These are phyloP conservation scores for Odocoileus virginianus DNA, from an alignment of 2,113 vertebrate genomes.

Conservation along the genomic window DNA sequence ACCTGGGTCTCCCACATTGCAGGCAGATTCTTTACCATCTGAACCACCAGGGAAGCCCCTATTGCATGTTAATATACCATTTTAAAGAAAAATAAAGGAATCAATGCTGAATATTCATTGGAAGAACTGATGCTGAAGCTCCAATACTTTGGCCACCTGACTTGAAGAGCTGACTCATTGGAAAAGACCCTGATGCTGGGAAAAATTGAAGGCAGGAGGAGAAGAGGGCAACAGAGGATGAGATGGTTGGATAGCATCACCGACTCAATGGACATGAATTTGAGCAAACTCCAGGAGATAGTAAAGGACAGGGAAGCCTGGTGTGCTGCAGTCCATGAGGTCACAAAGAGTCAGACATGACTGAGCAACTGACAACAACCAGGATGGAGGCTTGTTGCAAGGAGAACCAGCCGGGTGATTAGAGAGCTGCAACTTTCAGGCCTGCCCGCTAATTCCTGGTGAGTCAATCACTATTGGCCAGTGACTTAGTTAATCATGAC, in stretches of 20 bases:
- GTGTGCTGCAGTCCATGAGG: neutral
- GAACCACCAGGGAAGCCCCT: neutral
- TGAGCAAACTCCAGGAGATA: neutral
- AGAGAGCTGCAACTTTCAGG: neutral
- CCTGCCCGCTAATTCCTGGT: neutral
- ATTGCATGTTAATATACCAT: neutral
- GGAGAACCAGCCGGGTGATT: neutral
- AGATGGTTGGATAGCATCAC: neutral
- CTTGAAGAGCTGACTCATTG: neutral
- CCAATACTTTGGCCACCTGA: neutral
- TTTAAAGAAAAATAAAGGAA: neutral
- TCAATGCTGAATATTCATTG: neutral
- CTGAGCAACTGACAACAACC: neutral
- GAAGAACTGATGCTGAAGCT: neutral
- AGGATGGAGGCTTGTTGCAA: neutral
- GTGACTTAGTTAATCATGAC: neutral
- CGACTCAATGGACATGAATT: neutral
- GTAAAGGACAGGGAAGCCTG: neutral
- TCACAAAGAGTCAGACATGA: neutral
- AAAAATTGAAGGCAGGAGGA: neutral
- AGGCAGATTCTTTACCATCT: neutral
- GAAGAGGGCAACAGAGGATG: neutral
- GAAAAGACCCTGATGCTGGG: neutral
- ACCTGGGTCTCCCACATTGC: neutral
- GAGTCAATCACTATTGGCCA: neutral